Base-by-base conservation (phyloP, 2,888 invertebrate genomes). In the Agapostemon virescens region DNA sequence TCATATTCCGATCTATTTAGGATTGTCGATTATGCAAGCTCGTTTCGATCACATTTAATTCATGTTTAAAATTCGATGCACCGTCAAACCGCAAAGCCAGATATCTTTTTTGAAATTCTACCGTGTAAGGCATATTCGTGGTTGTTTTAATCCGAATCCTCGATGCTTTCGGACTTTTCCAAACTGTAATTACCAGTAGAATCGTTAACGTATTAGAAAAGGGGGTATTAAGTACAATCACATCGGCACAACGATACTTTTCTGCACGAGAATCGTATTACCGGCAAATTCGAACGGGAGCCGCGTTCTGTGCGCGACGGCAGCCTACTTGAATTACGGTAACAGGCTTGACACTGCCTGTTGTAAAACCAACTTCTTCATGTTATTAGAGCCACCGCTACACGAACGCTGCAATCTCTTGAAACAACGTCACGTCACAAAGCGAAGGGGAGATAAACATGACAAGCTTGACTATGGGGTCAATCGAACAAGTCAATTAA, bases 401-500 rank as follows among this genome's bases (percentile, higher is more conserved):
- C 26, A 36, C 45, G 64, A 45, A 52, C 45, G 26, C 40, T 64
- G 36, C 36, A 66, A 36, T 33, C 45, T 30, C 17, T 55, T 58
- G 42, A 23, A 66, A 75, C 64, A 77, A 42, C 42, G 52, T 30
- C 38, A 63, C 7, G 42, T 20, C 72, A 30, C 30, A 69, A 58
- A 73, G 55, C 49, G 69, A 9, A 33, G 30, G 61, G 40, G 20
- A 67, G 75, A 72, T 49, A 64, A 69, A 58, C 52, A 52, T 58
- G 64, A 61, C 63, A 71, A 68, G 64, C 74, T 63, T 33, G 71
- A 74, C 45, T 52, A 45, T 23, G 74, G 67, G 69, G 67, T 79
- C 76, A 82, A 80, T 80, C 75, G 76, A 72, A 68, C 71, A 23
- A 73, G 66, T 40, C 69, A 71, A 67, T 72, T 71, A 76, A 76